phyloP scores from a whole-genome alignment of 2,113 vertebrate genomes.

The Syngnathus typhle region DNA sequence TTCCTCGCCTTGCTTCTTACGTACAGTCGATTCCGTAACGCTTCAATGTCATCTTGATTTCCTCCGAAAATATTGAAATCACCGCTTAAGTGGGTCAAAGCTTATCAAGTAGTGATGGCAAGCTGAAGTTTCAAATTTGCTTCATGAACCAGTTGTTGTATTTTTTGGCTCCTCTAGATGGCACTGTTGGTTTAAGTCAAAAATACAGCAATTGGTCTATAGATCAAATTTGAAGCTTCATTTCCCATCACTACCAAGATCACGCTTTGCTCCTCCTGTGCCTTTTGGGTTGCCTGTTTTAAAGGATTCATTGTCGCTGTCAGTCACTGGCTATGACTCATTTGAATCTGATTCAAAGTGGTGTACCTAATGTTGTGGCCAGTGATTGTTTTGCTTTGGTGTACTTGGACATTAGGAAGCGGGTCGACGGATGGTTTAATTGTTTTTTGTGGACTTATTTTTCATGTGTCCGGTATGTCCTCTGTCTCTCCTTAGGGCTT shows the following conservation, averaged over 20 bases:
- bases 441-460: slow-evolving; percentile 2
- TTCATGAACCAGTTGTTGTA: no score
- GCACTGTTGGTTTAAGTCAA: no score
- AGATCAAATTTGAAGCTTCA: no score
- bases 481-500: slow-evolving; percentile 77
- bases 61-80: slow-evolving; percentile 20
- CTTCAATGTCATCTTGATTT: neutral
- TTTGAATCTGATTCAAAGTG: neutral
- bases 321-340: neutral
- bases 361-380: neutral
- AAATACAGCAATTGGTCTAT: no score
- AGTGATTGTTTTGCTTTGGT: slow-evolving; percentile 19
- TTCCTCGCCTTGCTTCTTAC: slow-evolving; percentile 70
- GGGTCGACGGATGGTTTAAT: slow-evolving; percentile 14
- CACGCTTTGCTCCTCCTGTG: slow-evolving; percentile 15
- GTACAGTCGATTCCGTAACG: slow-evolving; percentile 53
- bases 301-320: slow-evolving; percentile 16
- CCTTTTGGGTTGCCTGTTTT: slow-evolving; percentile 19
- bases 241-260: slow-evolving; percentile 1
- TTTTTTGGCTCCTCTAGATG: no score
- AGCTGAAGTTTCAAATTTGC: no score
- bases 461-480: slow-evolving; percentile 11
- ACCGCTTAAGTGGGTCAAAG: slow-evolving; percentile 1
- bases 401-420: slow-evolving; percentile 20
- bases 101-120: neutral